phyloP scores from a whole-genome alignment of 2,888 invertebrate genomes.

The Phalera bucephala region DNA sequence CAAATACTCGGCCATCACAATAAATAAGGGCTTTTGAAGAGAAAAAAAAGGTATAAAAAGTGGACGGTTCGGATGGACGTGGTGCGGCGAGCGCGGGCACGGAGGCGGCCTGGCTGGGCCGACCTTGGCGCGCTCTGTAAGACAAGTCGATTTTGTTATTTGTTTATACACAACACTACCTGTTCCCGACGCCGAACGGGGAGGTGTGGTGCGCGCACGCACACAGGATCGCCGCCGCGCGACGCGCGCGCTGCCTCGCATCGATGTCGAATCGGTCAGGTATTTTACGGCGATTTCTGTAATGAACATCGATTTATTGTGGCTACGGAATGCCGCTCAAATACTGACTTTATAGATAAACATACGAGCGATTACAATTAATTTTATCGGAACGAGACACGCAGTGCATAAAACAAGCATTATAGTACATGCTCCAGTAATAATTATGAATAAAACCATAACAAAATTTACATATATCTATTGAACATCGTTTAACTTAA shows the following conservation, averaged over 20 bases:
- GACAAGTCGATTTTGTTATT: conserved; percentile 82
- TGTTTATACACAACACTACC: conserved; percentile 82
- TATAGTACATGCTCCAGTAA: conserved; percentile 51
- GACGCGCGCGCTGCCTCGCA: conserved; percentile 39
- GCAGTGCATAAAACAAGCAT: conserved; percentile 43
- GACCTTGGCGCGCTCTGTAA: conserved; percentile 77
- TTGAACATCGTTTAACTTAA: conserved; percentile 38
- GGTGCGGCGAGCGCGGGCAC: conserved; percentile 38
- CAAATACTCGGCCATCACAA: conserved; percentile 80
- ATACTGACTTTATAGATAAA: conserved; percentile 64
- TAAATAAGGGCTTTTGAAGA: conserved; percentile 76
- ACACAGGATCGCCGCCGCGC: conserved; percentile 23
- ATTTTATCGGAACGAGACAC: conserved; percentile 59
- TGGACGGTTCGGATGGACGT: conserved; percentile 50
- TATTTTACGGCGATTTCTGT: conserved; percentile 78
- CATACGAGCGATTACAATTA: conserved; percentile 63
- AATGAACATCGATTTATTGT: conserved; percentile 77
- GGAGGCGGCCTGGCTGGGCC: conserved; percentile 49
- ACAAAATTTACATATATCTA: conserved; percentile 57
- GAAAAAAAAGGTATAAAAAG: conserved; percentile 59
- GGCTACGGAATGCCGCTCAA: conserved; percentile 61
- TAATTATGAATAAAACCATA: conserved; percentile 61
- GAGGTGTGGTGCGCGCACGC: conserved; percentile 40
- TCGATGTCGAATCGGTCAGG: conserved; percentile 68
- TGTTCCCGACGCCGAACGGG: conserved; percentile 48